A percentile compares a stretch with the other conserved stretches of the same genome.
These are phyloP conservation scores for Meandrusa payeni DNA, from an alignment of 2,888 invertebrate genomes.

Conservation along the genomic window DNA sequence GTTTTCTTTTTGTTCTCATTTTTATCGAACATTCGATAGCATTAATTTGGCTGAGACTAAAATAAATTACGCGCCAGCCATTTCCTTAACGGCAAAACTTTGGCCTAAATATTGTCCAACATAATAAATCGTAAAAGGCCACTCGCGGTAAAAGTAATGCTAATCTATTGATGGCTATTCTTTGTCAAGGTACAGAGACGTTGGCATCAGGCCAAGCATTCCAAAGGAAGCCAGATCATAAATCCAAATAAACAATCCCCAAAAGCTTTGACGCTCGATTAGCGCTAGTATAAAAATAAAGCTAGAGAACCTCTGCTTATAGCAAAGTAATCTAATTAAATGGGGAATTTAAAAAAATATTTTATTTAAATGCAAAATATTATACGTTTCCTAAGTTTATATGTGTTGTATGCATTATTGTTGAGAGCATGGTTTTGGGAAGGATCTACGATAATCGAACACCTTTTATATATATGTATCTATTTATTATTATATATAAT, in stretches of 20 bases:
- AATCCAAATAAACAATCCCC: constrained; percentile 26
- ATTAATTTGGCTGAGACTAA: constrained; percentile 1
- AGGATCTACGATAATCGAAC: too few species aligned
- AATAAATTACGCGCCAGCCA: constrained; percentile 1
- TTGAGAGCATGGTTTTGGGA: too few species aligned
- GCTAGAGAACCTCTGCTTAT: constrained; percentile 11
- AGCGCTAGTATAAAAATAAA: constrained; percentile 13
- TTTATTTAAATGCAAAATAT: too few species aligned
- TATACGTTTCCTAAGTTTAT: too few species aligned
- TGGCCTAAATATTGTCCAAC: constrained; percentile 8
- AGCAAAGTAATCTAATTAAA: background rate
- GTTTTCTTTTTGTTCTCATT: too few species aligned
- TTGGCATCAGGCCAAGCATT: constrained; percentile 24
- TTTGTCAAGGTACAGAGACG: constrained; percentile 23
- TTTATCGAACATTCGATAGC: too few species aligned
- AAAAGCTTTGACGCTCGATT: constrained; percentile 23
- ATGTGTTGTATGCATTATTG: too few species aligned
- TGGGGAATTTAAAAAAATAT: too few species aligned
- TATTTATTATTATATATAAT: too few species aligned
- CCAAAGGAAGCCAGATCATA: constrained; percentile 21
- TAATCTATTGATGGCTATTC: constrained; percentile 25
- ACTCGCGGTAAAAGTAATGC: constrained; percentile 28
- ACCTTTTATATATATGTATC: too few species aligned
- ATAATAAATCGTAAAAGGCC: constrained; percentile 13
- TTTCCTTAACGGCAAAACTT: constrained; percentile 4